Base-by-base conservation (phyloP, 2,888 invertebrate genomes). In the Chaitophorus viminalis region DNA sequence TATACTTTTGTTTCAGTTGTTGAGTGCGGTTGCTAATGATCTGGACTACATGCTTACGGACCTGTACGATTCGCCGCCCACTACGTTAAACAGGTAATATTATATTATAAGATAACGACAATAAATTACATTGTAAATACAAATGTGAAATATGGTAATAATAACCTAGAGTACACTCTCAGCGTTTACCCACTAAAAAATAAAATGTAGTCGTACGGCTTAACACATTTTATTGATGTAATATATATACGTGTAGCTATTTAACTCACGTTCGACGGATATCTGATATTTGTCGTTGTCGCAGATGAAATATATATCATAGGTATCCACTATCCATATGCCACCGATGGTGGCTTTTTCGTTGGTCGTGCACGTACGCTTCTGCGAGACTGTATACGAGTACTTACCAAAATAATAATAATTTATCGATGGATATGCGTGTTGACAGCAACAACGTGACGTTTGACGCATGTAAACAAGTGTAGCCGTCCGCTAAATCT, bases 21-120 rank as follows among this genome's bases (percentile, higher is more conserved):
- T 96, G 92, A 96, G 94, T 92, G 94, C 95, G 88, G 92, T 97
- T 91, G 96, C 96, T 89, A 94, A 94, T 91, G 96, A 96, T 92
- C 93, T 97, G 92, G 96, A 97, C 92, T 95, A 95, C 90, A 96
- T 96, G 95, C 93, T 97, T 90, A 95, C 94, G 90, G 96, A 96
- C 91, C 93, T 97, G 89, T 95, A 96, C 91, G 94, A 95, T 90
- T 94, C 95, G 88, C 94, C 94, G 70, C 92, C 92, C 39, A 92
- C 90, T 46, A 89, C 89, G 85, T 88, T 89, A 33, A 89, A 79
- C 89, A 88, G 87, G 87, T 87, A 87, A 81, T 25, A 33, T 8
- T 6, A 76, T 29, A 76, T 6, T 74, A 9, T 70, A 29, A 31
- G 36, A 25, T 46, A 46, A 46, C 14, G 36, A 1, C 21, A 74